Evolutionary conservation across 2,888 invertebrate species (phyloP).

Genomic region (Diaprepes abbreviatus): DNA sequence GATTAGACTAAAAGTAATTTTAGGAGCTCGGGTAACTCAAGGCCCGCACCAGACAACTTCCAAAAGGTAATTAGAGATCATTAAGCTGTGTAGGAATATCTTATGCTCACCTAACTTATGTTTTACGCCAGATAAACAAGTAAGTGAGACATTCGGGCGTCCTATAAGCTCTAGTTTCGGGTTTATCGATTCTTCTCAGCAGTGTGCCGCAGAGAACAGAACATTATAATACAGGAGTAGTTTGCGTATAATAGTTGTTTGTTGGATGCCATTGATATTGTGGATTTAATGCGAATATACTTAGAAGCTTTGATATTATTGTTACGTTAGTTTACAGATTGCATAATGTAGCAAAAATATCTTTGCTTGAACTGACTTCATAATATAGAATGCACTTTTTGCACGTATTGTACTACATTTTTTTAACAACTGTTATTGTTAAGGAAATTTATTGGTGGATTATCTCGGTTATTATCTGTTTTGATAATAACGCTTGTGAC

Average conservation of each 20-base stretch:
- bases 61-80: constrained; percentile 60
- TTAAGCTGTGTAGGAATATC: constrained; percentile 59
- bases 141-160: constrained; percentile 27
- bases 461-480: too few relatives aligned
- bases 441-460: too few relatives aligned
- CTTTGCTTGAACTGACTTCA: too few relatives aligned
- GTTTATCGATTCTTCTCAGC: constrained; percentile 36
- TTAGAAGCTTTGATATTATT: constrained; percentile 9
- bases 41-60: constrained; percentile 52
- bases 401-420: too few relatives aligned
- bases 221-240: constrained; percentile 37
- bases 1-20: constrained; percentile 58
- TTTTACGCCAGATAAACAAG: constrained; percentile 54
- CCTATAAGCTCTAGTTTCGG: constrained; percentile 29
- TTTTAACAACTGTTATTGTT: too few relatives aligned
- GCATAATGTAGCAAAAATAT: background rate
- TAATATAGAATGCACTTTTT: too few relatives aligned
- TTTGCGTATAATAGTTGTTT: constrained; percentile 35
- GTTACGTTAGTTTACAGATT: background rate
- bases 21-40: constrained; percentile 55
- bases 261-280: constrained; percentile 38
- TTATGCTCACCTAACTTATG: constrained; percentile 58
- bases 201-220: constrained; percentile 19
- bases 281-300: constrained; percentile 24
- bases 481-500: too few relatives aligned